A percentile compares a stretch with the other conserved stretches of the same genome.
Evolutionary conservation across 2,797 vertebrate species (phyloP).

Genomic region (Delichon dasypus): DNA sequence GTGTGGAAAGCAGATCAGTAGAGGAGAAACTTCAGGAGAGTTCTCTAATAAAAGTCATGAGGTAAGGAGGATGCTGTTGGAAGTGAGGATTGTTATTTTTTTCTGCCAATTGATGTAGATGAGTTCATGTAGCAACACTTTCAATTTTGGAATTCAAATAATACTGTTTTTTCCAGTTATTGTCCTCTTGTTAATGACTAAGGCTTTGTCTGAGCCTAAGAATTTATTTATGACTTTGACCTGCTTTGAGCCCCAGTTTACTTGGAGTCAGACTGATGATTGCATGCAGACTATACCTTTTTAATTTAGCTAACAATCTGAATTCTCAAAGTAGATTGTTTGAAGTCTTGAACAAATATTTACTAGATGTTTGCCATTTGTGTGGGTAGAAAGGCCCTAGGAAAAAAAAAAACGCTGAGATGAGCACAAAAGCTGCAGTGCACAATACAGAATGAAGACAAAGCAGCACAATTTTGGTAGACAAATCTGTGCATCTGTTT

Average conservation of each 20-base stretch:
- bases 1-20: not conserved
- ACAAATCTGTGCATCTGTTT: not conserved
- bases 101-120: not conserved
- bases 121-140: not conserved
- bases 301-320: not conserved
- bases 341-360: slow-evolving; percentile 10
- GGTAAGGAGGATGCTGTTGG: not conserved
- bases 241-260: not conserved
- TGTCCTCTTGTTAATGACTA: not conserved
- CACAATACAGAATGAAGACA: not conserved
- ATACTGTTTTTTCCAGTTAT: not conserved
- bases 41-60: not conserved
- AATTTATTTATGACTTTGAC: not conserved
- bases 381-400: not conserved
- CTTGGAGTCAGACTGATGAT: not conserved
- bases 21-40: not conserved
- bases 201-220: not conserved
- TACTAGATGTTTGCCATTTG: not conserved
- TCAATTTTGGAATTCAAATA: not conserved
- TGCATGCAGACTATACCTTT: not conserved
- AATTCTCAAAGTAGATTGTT: not conserved
- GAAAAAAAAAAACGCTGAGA: not conserved
- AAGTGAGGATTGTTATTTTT: not conserved
- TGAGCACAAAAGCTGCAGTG: not conserved
- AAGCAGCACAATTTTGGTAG: not conserved